These are phyloP conservation scores for Sterna hirundo DNA, from an alignment of 2,113 vertebrate genomes.

Conservation along the genomic window DNA sequence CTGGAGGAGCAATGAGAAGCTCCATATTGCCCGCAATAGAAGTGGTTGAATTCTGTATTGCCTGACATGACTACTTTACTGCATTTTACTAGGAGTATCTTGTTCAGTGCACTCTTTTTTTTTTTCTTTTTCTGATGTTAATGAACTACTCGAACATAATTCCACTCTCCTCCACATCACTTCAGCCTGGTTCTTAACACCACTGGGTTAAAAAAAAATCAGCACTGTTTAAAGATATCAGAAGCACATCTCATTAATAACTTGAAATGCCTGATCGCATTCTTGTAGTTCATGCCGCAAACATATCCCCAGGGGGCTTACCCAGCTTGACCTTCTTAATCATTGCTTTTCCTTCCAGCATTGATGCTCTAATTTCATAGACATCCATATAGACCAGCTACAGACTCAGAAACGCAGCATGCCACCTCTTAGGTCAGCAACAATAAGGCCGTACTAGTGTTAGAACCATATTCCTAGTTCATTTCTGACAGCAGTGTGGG, in stretches of 20 bases:
- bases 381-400: neutral
- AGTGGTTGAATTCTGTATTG: neutral
- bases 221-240: neutral
- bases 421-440: neutral
- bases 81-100: neutral
- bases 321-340: conserved; percentile 4
- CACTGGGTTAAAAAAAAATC: neutral
- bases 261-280: neutral
- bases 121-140: neutral
- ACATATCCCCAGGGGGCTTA: neutral
- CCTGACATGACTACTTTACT: neutral
- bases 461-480: neutral
- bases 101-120: neutral
- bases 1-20: neutral
- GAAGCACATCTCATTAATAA: neutral
- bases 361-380: neutral
- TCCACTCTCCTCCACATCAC: neutral
- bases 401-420: neutral
- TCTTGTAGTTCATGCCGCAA: neutral
- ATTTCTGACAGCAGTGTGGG: neutral
- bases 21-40: neutral
- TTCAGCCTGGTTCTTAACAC: neutral
- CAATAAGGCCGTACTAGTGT: neutral
- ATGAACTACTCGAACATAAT: neutral
- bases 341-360: conserved; percentile 2